Percentiles rank a stretch among this genome's conserved stretches.
Evolutionary conservation across 2,888 invertebrate species (phyloP).

Genomic region (Pristionchus mayeri): DNA sequence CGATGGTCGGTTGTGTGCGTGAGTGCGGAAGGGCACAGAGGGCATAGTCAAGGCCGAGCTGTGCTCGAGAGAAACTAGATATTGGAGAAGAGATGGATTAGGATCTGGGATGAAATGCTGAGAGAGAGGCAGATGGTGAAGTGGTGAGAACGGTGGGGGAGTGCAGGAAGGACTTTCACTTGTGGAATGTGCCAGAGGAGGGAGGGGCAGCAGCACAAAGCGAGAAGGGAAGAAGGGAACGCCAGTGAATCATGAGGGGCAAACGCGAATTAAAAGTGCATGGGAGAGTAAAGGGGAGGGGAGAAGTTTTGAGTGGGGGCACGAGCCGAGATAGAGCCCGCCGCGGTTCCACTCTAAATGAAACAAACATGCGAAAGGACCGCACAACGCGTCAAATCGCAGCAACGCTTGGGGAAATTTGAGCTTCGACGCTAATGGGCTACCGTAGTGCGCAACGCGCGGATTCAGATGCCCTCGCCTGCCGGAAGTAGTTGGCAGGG

Average conservation of each 20-base stretch:
- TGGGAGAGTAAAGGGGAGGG: not conserved
- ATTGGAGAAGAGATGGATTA: not conserved
- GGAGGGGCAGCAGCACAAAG: slow-evolving; percentile 20
- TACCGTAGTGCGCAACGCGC: not conserved
- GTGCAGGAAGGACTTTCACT: slow-evolving; percentile 20
- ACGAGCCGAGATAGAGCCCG: not conserved
- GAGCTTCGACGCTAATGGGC: not conserved
- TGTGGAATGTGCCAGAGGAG: too few relatives aligned
- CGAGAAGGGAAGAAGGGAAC: not conserved
- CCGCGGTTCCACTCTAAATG: not conserved
- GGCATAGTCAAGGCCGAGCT: slow-evolving; percentile 12
- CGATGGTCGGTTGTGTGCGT: not conserved
- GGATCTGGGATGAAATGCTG: not conserved
- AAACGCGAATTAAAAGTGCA: slow-evolving; percentile 42
- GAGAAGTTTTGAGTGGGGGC: not conserved
- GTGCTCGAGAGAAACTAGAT: slow-evolving; percentile 29
- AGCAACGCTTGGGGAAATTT: not conserved
- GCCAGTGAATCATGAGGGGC: not conserved
- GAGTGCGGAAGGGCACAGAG: slow-evolving; percentile 20
- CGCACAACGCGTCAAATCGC: not conserved
- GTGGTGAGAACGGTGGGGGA: not conserved
- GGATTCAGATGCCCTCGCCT: not conserved
- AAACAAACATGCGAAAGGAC: slow-evolving; percentile 19
- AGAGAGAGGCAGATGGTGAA: slow-evolving; percentile 22
- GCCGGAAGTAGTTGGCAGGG: not conserved